phyloP scores from a whole-genome alignment of 2,797 vertebrate genomes.

The Chromis chromis region DNA sequence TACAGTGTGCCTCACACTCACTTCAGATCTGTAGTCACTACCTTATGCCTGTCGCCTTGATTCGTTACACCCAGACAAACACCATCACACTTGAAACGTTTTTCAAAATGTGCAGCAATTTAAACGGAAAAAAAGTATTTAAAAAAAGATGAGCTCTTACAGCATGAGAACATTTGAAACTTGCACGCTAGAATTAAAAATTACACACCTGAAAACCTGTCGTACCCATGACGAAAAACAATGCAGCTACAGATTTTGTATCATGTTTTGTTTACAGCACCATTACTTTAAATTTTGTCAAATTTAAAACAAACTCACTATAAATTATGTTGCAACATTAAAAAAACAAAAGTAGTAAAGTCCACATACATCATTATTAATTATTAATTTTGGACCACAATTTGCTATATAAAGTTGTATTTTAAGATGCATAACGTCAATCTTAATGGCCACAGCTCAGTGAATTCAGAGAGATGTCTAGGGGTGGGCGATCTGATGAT shows the following conservation, averaged over 20 bases:
- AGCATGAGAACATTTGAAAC: constrained; percentile 59
- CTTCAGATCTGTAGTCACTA: constrained; percentile 11
- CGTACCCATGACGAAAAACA: constrained; percentile 35
- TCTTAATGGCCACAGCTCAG: constrained; percentile 15
- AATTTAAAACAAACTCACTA: constrained; percentile 34
- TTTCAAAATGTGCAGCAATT: constrained; percentile 23
- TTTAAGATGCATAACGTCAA: constrained; percentile 28
- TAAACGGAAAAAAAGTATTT: constrained; percentile 18
- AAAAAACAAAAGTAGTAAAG: not conserved
- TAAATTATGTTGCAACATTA: constrained; percentile 18
- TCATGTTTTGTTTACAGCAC: constrained; percentile 66
- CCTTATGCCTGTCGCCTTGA: not conserved
- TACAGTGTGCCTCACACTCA: not conserved
- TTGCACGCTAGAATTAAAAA: constrained; percentile 46
- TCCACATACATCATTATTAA: constrained; percentile 18
- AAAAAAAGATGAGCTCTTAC: constrained; percentile 34
- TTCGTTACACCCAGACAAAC: constrained; percentile 8
- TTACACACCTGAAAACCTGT: constrained; percentile 43
- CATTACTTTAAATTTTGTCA: constrained; percentile 23
- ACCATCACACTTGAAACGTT: not conserved
- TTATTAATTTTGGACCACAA: constrained; percentile 16
- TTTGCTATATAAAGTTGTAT: constrained; percentile 22
- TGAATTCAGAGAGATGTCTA: constrained; percentile 15
- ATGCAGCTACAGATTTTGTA: constrained; percentile 28
- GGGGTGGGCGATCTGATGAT: too few relatives aligned